Base-by-base conservation (phyloP, 1,140 invertebrate species). In the Tribolium castaneum region DNA sequence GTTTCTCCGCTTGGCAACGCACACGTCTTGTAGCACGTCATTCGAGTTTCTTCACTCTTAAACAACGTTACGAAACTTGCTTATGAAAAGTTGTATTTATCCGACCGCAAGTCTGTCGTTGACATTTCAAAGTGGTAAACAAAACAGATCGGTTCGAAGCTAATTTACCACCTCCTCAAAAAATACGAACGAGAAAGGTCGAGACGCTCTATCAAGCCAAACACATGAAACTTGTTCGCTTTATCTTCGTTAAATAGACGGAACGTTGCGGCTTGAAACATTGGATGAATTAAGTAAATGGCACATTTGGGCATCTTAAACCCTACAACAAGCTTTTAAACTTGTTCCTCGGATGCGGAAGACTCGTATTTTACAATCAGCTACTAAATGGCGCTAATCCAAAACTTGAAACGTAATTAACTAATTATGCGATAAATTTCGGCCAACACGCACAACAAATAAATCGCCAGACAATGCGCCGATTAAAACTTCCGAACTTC, bases 211-310 rank as follows among this genome's bases (percentile, higher is more conserved):
- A 35, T 35, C 71, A 56, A 72, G 39, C 74, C 74, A 62, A 34
- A 71, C 49, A 16, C 70, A 72, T 51, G 49, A 51, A 72, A 72
- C 45, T 51, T 52, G 70, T 74, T 66, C 59, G 59, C 59, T 82
- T 82, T 82, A 81, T 82, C 82, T 83, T 83, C 80, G 76, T 83
- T 80, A 81, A 77, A 66, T 66, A 66, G 59, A 66, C 59, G 59
- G 59, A 66, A 79, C 78, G 75, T 78, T 76, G 79, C 78, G 71
- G 78, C 77, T 77, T 77, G 78, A 83, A 78, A 81, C 80, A 77
- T 80, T 79, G 78, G 80, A 83, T 80, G 81, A 83, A 83, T 83
- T 83, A 83, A 81, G 79, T 79, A 81, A 83, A 83, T 81, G 82
- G 80, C 77, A 80, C 82, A 78, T 76, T 76, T 77, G 82, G 80